phyloP scores from a whole-genome alignment of 2,888 invertebrate genomes.

The Vanessa cardui region DNA sequence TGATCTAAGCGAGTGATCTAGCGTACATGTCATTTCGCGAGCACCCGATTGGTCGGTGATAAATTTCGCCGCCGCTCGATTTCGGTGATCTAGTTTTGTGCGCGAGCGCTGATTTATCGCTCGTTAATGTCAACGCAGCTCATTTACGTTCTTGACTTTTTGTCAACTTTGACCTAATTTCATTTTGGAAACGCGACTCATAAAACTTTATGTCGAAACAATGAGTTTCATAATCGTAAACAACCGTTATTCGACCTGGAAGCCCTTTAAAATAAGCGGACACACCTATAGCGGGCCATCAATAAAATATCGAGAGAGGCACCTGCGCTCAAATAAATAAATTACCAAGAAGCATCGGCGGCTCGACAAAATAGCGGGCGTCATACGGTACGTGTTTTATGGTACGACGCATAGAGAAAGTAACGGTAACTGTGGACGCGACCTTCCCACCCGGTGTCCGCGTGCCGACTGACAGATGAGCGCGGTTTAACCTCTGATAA shows the following conservation, averaged over 20 bases:
- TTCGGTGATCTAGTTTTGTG: constrained; percentile 68
- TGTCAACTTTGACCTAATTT: constrained; percentile 61
- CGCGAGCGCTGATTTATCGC: constrained; percentile 48
- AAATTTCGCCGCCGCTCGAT: constrained; percentile 59
- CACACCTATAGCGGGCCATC: constrained; percentile 37
- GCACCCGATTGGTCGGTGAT: constrained; percentile 73
- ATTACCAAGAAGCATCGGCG: constrained; percentile 58
- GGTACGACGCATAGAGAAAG: constrained; percentile 65
- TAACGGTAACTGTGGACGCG: constrained; percentile 68
- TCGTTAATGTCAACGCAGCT: constrained; percentile 51
- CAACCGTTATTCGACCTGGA: constrained; percentile 40
- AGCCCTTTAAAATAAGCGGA: constrained; percentile 38
- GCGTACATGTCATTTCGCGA: constrained; percentile 78
- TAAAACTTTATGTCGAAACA: constrained; percentile 30
- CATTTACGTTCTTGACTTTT: constrained; percentile 50
- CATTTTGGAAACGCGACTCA: constrained; percentile 28
- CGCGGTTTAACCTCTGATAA: constrained; percentile 80
- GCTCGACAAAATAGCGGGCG: constrained; percentile 60
- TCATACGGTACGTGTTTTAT: constrained; percentile 72
- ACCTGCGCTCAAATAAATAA: constrained; percentile 67
- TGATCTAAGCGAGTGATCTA: constrained; percentile 81
- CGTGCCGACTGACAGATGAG: constrained; percentile 79
- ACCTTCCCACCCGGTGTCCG: constrained; percentile 75
- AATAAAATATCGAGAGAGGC: constrained; percentile 52
- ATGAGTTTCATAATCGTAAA: constrained; percentile 23